These are phyloP conservation scores for Heteractis magnifica DNA, from an alignment of 92 coral and sea anemone species.

Conservation along the genomic window DNA sequence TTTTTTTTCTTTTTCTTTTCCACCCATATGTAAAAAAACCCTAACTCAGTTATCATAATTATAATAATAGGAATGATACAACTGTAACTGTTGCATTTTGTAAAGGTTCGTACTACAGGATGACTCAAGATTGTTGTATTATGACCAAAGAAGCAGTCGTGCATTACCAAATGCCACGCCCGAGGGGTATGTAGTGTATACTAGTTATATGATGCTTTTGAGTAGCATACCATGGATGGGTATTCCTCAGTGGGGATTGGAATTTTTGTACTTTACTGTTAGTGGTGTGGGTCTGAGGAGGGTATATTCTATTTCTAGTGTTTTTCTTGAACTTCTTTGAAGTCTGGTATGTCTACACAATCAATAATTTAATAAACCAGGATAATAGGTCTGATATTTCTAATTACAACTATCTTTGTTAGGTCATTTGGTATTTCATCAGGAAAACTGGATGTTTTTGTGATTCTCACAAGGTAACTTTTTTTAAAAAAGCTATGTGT, in stretches of 20 bases:
- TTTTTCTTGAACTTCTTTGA: too few relatives aligned
- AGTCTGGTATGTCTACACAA: too few relatives aligned
- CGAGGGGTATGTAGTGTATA: slow-evolving; percentile 31
- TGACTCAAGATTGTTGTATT: slow-evolving; percentile 44
- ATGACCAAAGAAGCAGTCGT: slow-evolving; percentile 40
- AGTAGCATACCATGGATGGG: not conserved
- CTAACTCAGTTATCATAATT: too few relatives aligned
- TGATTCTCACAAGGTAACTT: slow-evolving; percentile 58
- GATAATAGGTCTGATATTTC: not conserved
- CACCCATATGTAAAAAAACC: too few relatives aligned
- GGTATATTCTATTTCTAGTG: too few relatives aligned
- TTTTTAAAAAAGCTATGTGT: not conserved
- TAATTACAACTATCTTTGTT: too few relatives aligned
- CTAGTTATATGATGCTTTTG: not conserved
- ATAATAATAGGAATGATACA: too few relatives aligned
- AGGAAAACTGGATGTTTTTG: slow-evolving; percentile 53
- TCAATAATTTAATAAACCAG: not conserved
- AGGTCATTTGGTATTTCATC: slow-evolving; percentile 46
- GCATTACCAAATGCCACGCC: slow-evolving; percentile 35
- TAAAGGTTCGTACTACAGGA: slow-evolving; percentile 57
- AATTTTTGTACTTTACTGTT: too few relatives aligned
- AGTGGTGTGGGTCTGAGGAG: too few relatives aligned
- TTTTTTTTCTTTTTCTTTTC: too few relatives aligned
- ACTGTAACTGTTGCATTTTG: not conserved
- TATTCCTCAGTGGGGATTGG: too few relatives aligned